Percentiles rank a stretch among this genome's conserved stretches.
phyloP scores from a whole-genome alignment of 1,140 invertebrate species.

The Brachionus rotundiformis region DNA sequence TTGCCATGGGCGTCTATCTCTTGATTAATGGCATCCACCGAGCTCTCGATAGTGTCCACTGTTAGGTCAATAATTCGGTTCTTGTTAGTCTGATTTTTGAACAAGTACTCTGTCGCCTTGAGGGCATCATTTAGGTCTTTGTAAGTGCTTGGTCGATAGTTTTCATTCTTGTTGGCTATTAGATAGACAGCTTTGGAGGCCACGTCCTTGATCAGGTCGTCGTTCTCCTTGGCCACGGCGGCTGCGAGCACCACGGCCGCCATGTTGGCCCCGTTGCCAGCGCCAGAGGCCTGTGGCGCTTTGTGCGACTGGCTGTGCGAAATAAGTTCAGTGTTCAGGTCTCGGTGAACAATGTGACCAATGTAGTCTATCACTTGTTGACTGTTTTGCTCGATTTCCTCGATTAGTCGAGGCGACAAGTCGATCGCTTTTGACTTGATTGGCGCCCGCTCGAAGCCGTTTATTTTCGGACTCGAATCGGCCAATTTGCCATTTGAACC shows the following conservation, averaged over 20 bases:
- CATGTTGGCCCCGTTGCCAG: background rate
- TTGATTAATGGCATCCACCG: background rate
- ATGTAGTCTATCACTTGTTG: slow-evolving; percentile 15
- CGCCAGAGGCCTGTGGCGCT: background rate
- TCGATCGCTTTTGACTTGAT: background rate
- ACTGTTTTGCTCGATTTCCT: background rate
- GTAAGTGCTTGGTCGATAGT: background rate
- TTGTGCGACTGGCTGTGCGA: background rate
- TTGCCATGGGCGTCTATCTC: background rate
- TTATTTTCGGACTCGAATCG: background rate
- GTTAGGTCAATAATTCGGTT: slow-evolving; percentile 26
- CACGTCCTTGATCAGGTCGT: slow-evolving; percentile 22
- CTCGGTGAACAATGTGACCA: background rate
- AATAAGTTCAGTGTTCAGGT: slow-evolving; percentile 38
- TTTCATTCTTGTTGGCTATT: background rate
- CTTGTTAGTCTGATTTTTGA: slow-evolving; percentile 20
- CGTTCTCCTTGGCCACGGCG: background rate
- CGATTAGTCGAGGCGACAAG: background rate
- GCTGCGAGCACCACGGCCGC: slow-evolving; percentile 17
- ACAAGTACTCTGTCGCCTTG: background rate
- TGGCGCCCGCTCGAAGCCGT: background rate
- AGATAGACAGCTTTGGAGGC: background rate
- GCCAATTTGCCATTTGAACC: background rate
- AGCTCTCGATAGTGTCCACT: slow-evolving; percentile 22
- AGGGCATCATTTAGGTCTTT: background rate